Base-by-base conservation (phyloP, 2,113 vertebrate genomes). In the Catharus bicknelli region DNA sequence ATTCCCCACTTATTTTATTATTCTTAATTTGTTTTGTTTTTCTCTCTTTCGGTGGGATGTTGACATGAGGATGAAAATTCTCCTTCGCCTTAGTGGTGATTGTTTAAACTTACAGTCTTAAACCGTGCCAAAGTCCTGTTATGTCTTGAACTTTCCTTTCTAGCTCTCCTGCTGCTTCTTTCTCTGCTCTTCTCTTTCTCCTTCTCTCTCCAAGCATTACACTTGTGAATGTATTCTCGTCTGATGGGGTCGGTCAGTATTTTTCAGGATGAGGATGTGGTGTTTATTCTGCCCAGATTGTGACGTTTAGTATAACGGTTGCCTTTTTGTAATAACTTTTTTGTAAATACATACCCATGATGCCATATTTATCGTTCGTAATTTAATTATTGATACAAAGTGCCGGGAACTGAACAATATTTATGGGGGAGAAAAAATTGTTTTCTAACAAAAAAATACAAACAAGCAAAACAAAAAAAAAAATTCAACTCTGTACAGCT, bases 351-450 rank as follows among this genome's bases (percentile, higher is more conserved):
- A 99, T 99, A 99, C 98, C 98, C 99, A 98, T 98, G 98, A 99
- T 99, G 99, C 99, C 99, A 99, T 99, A 99, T 99, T 99, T 99
- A 99, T 99, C 99, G 94, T 99, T 99, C 99, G 99, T 99, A 99
- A 99, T 99, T 99, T 99, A 99, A 99, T 99, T 99, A 98, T 99
- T 98, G 98, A 98, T 98, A 98, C 98, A 97, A 96, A 99, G 98
- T 98, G 99, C 99, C 98, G 98, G 98, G 98, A 98, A 98, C 98
- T 98, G 99, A 99, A 99, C 98, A 98, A 98, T 99, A 99, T 99
- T 99, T 99, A 99, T 99, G 99, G 98, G 98, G 85, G 83, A 96
- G 94, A 86, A 96, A 96, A 97, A 98, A 98, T 98, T 83, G 98
- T 99, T 99, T 99, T 99, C 98, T 99, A 99, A 99, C 90, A 96